Percentiles rank a stretch among this genome's conserved stretches.
Conservation (phyloP, 2,797 vertebrate genomes). For the Jordanella pulchra region DNA sequence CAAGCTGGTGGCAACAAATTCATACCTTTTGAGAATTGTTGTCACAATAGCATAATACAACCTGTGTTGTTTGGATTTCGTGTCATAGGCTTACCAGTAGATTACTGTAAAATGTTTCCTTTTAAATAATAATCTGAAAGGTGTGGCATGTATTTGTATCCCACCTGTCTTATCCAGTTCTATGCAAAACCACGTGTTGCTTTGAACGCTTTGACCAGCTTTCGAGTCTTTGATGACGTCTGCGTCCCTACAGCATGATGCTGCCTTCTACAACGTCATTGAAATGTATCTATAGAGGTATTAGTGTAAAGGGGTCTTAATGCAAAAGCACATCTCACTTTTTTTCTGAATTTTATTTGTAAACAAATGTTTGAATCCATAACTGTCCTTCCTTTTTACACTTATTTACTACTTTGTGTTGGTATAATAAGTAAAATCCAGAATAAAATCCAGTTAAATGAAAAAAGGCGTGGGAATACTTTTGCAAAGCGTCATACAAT, state of each 20-base stretch:
- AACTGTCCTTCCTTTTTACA: background rate
- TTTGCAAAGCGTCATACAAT: constrained; percentile 8
- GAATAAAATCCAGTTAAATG: background rate
- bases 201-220: background rate
- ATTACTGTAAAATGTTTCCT: background rate
- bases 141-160: background rate
- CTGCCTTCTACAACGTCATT: background rate
- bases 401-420: too few species aligned
- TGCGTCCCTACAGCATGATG: too few species aligned
- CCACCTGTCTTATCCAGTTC: background rate
- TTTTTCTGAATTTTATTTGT: background rate
- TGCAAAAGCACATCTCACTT: background rate
- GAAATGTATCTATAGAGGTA: background rate
- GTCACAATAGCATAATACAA: background rate
- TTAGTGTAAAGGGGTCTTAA: background rate
- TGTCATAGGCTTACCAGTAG: background rate
- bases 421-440: background rate
- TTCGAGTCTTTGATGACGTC: too few species aligned
- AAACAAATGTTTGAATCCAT: background rate
- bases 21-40: background rate
- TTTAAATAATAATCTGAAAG: background rate
- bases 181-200: background rate
- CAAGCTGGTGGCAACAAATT: constrained; percentile 1
- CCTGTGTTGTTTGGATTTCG: background rate
- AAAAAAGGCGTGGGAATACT: background rate